Evolutionary conservation across 2,113 vertebrate species (phyloP).

Genomic region (Ageneiosus marmoratus): DNA sequence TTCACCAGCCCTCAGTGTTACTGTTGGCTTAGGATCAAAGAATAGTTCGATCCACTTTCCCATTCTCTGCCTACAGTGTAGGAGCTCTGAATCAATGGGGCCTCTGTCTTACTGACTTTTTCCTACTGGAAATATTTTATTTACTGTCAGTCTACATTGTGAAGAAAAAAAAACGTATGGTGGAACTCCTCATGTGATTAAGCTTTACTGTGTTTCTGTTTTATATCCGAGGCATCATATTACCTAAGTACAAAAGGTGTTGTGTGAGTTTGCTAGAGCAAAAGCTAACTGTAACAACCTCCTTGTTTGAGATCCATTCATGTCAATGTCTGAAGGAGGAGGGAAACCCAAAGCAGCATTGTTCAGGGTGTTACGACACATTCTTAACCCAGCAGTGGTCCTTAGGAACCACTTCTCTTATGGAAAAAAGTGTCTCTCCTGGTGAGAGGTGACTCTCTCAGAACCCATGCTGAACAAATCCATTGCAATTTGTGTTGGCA

Average conservation of each 20-base stretch:
- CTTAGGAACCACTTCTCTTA: conserved; percentile 8
- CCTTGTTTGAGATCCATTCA: not conserved
- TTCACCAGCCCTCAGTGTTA: conserved; percentile 48
- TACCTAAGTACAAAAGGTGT: not conserved
- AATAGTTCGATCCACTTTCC: conserved; percentile 19
- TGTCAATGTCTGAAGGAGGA: conserved; percentile 19
- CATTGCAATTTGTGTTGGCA: conserved; percentile 39
- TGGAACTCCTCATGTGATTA: not conserved
- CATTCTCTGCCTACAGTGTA: conserved; percentile 7
- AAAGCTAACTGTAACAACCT: not conserved
- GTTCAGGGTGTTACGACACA: conserved; percentile 34
- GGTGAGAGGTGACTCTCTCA: conserved; percentile 9
- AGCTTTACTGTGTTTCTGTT: not conserved
- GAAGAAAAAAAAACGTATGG: not conserved
- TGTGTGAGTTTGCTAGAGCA: not conserved
- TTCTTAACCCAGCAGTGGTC: conserved; percentile 3
- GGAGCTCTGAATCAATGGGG: conserved; percentile 20
- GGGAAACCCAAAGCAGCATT: not conserved
- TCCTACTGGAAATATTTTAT: conserved; percentile 30
- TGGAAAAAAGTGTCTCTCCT: conserved; percentile 13
- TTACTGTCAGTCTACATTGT: not conserved
- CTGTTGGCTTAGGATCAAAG: conserved; percentile 58
- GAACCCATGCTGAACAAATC: conserved; percentile 5
- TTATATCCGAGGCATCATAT: not conserved
- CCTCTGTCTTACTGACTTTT: conserved; percentile 31